Evolutionary conservation across 92 coral and sea anemone species (phyloP).

Genomic region (Epizoanthus ramosus): DNA sequence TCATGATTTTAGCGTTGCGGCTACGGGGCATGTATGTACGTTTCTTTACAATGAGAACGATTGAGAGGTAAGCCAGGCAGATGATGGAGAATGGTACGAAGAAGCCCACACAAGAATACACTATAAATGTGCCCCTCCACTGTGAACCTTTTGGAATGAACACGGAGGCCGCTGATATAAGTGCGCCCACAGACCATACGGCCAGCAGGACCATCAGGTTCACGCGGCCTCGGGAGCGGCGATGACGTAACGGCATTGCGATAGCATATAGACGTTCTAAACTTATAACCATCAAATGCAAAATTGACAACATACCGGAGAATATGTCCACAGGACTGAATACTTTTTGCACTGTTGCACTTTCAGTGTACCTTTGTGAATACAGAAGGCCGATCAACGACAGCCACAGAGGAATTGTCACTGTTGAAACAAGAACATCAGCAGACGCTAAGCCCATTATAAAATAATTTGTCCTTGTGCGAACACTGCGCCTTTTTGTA

Average conservation of each 20-base stretch:
- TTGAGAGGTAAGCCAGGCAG: slow-evolving; percentile 69
- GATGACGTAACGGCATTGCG: slow-evolving; percentile 79
- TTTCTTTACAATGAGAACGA: slow-evolving; percentile 63
- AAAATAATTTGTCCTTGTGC: slow-evolving; percentile 79
- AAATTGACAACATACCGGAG: slow-evolving; percentile 80
- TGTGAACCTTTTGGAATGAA: slow-evolving; percentile 76
- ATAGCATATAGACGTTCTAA: slow-evolving; percentile 77
- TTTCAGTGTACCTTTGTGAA: slow-evolving; percentile 37
- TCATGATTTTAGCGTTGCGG: slow-evolving; percentile 61
- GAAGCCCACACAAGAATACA: slow-evolving; percentile 75
- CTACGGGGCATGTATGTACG: slow-evolving; percentile 58
- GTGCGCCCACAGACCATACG: slow-evolving; percentile 65
- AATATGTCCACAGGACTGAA: slow-evolving; percentile 80
- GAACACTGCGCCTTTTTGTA: slow-evolving; percentile 69
- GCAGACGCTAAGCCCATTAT: slow-evolving; percentile 77
- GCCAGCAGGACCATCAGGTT: slow-evolving; percentile 54
- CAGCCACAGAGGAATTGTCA: slow-evolving; percentile 70
- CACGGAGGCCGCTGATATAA: slow-evolving; percentile 64
- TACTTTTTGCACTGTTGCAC: slow-evolving; percentile 43
- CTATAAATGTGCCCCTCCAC: slow-evolving; percentile 78
- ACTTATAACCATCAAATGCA: slow-evolving; percentile 77
- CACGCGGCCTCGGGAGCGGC: slow-evolving; percentile 59
- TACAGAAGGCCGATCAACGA: slow-evolving; percentile 54
- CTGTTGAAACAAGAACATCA: slow-evolving; percentile 66
- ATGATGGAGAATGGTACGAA: slow-evolving; percentile 73